These are phyloP conservation scores for Calidris pugnax DNA, from an alignment of 2,113 vertebrate species.

Conservation along the genomic window DNA sequence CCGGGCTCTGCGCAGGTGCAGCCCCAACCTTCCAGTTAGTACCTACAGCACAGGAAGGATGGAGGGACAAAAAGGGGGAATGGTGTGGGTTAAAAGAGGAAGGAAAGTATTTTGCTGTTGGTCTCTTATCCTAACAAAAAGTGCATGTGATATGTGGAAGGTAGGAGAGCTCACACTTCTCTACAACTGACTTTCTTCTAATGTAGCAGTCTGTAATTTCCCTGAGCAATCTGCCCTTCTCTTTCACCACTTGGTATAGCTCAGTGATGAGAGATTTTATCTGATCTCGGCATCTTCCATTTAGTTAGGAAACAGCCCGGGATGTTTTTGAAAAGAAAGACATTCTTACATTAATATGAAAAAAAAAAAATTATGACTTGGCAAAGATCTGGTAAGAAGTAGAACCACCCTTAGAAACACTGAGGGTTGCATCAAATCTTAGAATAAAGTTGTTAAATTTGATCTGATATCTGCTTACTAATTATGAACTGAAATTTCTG, in stretches of 20 bases:
- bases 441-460: neutral
- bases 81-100: neutral
- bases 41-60: neutral
- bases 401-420: neutral
- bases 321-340: neutral
- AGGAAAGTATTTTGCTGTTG: neutral
- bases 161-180: neutral
- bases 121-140: neutral
- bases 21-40: neutral
- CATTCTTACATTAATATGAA: neutral
- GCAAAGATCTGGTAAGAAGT: neutral
- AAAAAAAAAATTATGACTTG: neutral
- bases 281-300: neutral
- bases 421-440: neutral
- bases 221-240: neutral
- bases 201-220: neutral
- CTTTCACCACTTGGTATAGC: neutral
- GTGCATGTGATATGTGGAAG: accelerated
- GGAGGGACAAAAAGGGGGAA: accelerated
- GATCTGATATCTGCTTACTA: neutral
- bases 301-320: neutral
- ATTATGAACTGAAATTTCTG: neutral
- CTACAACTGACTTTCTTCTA: neutral
- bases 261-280: neutral
- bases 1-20: accelerated